phyloP scores from a whole-genome alignment of 2,797 vertebrate genomes.

The Molossus alvarezi region DNA sequence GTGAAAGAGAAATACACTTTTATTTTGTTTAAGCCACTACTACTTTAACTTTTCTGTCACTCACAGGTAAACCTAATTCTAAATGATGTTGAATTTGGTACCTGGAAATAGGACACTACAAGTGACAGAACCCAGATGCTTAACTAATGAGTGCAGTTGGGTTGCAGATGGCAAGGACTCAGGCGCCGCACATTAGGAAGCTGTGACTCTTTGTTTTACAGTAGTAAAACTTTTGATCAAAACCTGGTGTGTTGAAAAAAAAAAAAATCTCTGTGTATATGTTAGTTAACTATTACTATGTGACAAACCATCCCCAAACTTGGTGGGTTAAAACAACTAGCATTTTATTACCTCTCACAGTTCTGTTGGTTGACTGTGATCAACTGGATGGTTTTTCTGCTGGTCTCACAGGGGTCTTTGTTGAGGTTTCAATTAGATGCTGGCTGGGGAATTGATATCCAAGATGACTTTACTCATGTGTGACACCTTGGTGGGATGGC shows the following conservation, averaged over 20 bases:
- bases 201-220: not conserved
- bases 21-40: slow-evolving; percentile 19
- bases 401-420: not conserved
- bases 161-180: slow-evolving; percentile 22
- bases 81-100: not conserved
- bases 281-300: not conserved
- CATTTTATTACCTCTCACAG: not conserved
- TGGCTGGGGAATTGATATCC: not conserved
- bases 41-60: slow-evolving; percentile 1
- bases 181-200: not conserved
- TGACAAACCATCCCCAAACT: not conserved
- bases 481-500: not conserved
- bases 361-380: not conserved
- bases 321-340: not conserved
- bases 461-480: not conserved
- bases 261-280: not conserved
- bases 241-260: not conserved
- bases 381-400: not conserved
- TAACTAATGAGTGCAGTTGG: not conserved
- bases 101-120: not conserved
- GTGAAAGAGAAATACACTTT: not conserved
- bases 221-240: not conserved
- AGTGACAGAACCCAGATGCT: not conserved
- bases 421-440: not conserved
- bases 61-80: not conserved